Percentiles rank a stretch among this genome's conserved stretches.
These are phyloP conservation scores for Lysandra coridon DNA, from an alignment of 2,888 invertebrate genomes.

Conservation along the genomic window DNA sequence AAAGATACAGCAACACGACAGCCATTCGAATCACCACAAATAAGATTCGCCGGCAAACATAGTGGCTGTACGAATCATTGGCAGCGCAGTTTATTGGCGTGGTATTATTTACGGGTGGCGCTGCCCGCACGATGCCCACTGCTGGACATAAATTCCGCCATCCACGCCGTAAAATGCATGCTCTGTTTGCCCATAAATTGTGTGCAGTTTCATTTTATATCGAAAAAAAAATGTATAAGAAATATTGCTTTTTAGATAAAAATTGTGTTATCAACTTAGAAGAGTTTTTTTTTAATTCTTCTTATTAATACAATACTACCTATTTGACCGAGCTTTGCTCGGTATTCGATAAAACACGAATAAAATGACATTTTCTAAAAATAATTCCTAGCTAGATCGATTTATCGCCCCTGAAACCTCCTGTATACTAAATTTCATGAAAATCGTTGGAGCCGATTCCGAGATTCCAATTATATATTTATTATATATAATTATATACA, in stretches of 20 bases:
- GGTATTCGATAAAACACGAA: too few species aligned
- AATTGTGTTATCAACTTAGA: too few species aligned
- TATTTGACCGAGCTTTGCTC: too few species aligned
- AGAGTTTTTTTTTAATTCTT: too few species aligned
- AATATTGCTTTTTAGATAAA: background rate
- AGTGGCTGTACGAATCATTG: slow-evolving; percentile 21
- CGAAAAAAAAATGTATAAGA: background rate
- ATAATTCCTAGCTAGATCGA: too few species aligned
- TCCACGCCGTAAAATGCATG: slow-evolving; percentile 47
- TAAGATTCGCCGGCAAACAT: slow-evolving; percentile 13
- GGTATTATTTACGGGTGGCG: slow-evolving; percentile 36
- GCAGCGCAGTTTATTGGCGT: slow-evolving; percentile 31
- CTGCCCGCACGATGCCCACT: slow-evolving; percentile 18
- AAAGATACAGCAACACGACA: background rate
- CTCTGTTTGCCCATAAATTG: slow-evolving; percentile 45
- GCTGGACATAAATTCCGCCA: slow-evolving; percentile 45
- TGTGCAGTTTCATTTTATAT: slow-evolving; percentile 24
- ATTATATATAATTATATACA: too few species aligned
- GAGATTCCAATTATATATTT: too few species aligned
- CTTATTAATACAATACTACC: too few species aligned
- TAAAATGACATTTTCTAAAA: too few species aligned
- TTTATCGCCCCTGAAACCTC: too few species aligned
- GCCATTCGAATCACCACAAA: background rate
- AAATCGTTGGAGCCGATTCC: too few species aligned
- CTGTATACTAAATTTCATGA: too few species aligned